Base-by-base conservation (phyloP, 2,797 vertebrate genomes). In the Adrianichthys oophorus region DNA sequence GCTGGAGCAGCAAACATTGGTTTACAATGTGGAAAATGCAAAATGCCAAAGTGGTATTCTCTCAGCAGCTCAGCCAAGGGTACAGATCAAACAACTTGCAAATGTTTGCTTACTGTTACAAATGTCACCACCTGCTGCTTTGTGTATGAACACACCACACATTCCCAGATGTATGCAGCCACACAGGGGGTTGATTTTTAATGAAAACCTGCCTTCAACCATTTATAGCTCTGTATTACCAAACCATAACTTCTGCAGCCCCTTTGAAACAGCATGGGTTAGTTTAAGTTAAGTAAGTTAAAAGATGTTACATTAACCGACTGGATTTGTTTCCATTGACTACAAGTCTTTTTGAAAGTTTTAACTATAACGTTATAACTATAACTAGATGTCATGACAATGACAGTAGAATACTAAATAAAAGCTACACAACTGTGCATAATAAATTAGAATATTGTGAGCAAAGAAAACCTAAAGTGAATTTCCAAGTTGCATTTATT, bases 81-180 rank as follows among this genome's bases (percentile, higher is more conserved):
- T 23, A 41, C 16, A 62, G 72, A 54, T 37, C 56, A 65, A 54
- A 66, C 41, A 68, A 23, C 48, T 64, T 26, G 49, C 54, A 69
- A 7, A 2, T 63, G 60, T 73, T 71, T 71, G 55, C 77, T 71
- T 73, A 61, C 24, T 16, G 5, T 62, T 72, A 45, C 29, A 79
- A 83, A 85, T 79, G 67, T 70, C 78, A 83, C 69, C 59, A 68
- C 63, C 53, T 78, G 68, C 58, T 62, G 62, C 56, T 40, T 0
- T 24, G 50, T 2, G 3, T 41, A 52, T 32, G 48, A n/a, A 37
- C 13, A 41, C 8, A 24, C 55, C 40, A 59, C 37, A 73, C 7
- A 52, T 15, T 17, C 29, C 16, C 42, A 53, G 52, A 29, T n/a
- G 41, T 10, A 57, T 32, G 8, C 48, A 62, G 24, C 13, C 41